Conservation (phyloP, 2,888 invertebrate species). For the Lampropteryx suffumata region DNA sequence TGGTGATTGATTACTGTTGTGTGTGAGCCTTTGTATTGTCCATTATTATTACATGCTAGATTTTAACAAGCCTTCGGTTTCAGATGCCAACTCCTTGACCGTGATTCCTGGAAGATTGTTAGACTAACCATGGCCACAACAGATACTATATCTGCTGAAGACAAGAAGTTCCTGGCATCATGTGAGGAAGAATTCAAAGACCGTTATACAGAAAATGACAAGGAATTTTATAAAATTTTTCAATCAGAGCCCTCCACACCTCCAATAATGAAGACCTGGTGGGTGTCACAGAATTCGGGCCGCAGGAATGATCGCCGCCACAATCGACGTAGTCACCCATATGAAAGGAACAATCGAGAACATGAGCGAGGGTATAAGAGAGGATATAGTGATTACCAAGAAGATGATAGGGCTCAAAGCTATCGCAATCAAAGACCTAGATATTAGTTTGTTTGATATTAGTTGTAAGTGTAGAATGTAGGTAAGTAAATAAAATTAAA, state of each 20-base stretch:
- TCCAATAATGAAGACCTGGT: conserved; percentile 85
- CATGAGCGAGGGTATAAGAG: conserved; percentile 33
- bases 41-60: no score
- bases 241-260: conserved; percentile 71
- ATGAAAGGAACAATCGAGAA: conserved; percentile 43
- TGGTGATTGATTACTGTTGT: no score
- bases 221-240: conserved; percentile 80
- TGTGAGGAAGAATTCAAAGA: conserved; percentile 85
- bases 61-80: conserved; percentile 20
- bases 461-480: conserved; percentile 6
- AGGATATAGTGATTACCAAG: conserved; percentile 34
- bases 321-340: conserved; percentile 48
- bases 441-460: conserved; percentile 31
- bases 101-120: conserved; percentile 35
- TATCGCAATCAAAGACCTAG: conserved; percentile 39
- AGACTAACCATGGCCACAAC: conserved; percentile 47
- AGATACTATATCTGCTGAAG: conserved; percentile 75
- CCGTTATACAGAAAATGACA: conserved; percentile 85
- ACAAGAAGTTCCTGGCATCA: conserved; percentile 82
- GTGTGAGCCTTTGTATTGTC: no score
- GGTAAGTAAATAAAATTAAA: conserved; percentile 45
- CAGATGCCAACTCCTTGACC: conserved; percentile 55
- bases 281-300: conserved; percentile 50
- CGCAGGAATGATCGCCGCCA: conserved; percentile 57
- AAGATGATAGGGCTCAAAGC: conserved; percentile 39